These are phyloP conservation scores for Eudyptes chrysolophus DNA, from an alignment of 2,113 vertebrate species.

Conservation along the genomic window DNA sequence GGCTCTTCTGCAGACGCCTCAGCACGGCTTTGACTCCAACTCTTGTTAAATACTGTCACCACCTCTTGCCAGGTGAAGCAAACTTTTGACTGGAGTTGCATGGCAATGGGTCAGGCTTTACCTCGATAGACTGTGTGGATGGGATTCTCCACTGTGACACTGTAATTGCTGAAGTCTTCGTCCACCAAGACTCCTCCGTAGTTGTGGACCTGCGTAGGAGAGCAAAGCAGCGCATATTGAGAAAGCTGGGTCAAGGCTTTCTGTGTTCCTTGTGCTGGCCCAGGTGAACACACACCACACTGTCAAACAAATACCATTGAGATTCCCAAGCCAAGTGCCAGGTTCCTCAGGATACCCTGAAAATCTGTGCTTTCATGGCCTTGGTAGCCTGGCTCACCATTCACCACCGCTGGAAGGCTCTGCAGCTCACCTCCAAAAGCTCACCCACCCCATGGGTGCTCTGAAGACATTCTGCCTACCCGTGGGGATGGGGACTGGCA, in stretches of 20 bases:
- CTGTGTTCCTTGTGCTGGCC: background rate
- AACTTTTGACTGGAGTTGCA: background rate
- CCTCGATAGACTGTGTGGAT: constrained; percentile 88
- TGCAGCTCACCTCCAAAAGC: background rate
- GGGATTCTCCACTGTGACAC: constrained; percentile 81
- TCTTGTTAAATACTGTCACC: background rate
- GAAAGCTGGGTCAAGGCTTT: background rate
- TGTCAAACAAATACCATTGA: background rate
- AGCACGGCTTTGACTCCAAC: background rate
- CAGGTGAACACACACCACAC: background rate
- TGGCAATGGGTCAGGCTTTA: constrained; percentile 23
- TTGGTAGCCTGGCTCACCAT: background rate
- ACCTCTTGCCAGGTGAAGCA: background rate
- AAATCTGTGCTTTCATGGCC: background rate
- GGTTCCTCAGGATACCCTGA: background rate
- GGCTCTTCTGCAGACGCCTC: background rate
- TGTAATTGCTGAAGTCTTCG: constrained; percentile 93
- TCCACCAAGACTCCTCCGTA: constrained; percentile 87
- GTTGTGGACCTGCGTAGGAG: constrained; percentile 74
- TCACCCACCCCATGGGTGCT: background rate
- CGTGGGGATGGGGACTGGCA: background rate
- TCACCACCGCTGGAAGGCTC: background rate
- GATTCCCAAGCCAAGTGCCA: background rate
- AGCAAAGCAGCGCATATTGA: background rate
- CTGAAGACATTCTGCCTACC: background rate